Conservation (phyloP, 2,797 vertebrate species). For the Jordanella pulchra region DNA sequence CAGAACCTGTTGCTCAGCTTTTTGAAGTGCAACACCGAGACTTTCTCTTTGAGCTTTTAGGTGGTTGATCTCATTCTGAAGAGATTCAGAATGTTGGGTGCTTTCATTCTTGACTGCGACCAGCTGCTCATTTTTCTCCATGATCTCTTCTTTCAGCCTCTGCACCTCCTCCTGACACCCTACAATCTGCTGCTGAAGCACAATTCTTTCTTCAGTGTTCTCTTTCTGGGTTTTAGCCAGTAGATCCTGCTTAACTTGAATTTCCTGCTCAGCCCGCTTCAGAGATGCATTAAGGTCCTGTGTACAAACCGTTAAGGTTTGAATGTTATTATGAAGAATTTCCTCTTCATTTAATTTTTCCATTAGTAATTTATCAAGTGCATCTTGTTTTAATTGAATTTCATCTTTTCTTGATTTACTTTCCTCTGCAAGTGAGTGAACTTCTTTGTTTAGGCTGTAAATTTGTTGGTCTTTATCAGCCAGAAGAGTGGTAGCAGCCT, state of each 20-base stretch:
- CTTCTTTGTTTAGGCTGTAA: slow-evolving; percentile 55
- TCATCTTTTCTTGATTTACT: slow-evolving; percentile 43
- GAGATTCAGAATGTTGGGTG: slow-evolving; percentile 26
- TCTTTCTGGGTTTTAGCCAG: slow-evolving; percentile 52
- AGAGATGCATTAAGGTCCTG: slow-evolving; percentile 23
- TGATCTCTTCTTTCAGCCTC: slow-evolving; percentile 37
- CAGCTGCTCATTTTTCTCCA: slow-evolving; percentile 52
- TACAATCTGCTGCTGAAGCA: slow-evolving; percentile 20
- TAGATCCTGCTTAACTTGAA: slow-evolving; percentile 50
- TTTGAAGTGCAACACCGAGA: slow-evolving; percentile 23
- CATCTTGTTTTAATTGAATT: slow-evolving; percentile 60
- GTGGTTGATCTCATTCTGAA: slow-evolving; percentile 46
- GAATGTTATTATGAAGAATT: slow-evolving; percentile 48
- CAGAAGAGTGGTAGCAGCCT: slow-evolving; percentile 43
- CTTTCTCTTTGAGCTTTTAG: slow-evolving; percentile 34
- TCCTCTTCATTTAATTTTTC: slow-evolving; percentile 52
- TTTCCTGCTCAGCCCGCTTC: slow-evolving; percentile 42
- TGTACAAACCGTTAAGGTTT: slow-evolving; percentile 13
- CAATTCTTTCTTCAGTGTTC: slow-evolving; percentile 43
- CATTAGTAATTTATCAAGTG: slow-evolving; percentile 42
- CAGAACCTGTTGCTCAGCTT: slow-evolving; percentile 42
- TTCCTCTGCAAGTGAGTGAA: slow-evolving; percentile 41
- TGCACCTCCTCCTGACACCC: slow-evolving; percentile 64
- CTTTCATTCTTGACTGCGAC: slow-evolving; percentile 18
- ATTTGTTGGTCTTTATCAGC: slow-evolving; percentile 74